Base-by-base conservation (phyloP, 1,140 invertebrate species). In the Dermatophagoides farinae region DNA sequence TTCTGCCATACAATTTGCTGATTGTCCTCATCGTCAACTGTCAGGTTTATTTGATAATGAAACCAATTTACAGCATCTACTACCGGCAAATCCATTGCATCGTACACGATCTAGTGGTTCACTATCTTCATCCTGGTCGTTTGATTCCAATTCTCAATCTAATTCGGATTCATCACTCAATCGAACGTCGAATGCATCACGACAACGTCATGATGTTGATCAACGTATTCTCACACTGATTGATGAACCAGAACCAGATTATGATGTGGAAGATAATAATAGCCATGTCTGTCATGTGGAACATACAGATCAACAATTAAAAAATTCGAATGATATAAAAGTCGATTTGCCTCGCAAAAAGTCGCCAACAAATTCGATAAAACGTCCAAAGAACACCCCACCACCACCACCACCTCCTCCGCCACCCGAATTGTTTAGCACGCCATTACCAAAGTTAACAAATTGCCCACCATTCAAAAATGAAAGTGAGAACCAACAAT, bases 351-450 rank as follows among this genome's bases (percentile, higher is more conserved):
- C 2, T 4, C 31, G 31, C 8, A 31, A 31, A 31, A 12, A 50
- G 12, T 50, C 47, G n/a, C 11, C 20, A 1, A 46, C 53, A 31
- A 51, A 16, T 16, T 61, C 61, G 23, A 39, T 59, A 11, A 14
- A 16, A 20, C 39, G 22, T 40, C 44, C 41, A 16, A 49, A 64
- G 9, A n/a, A 20, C 6, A 47, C 50, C 14, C 22, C 43, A 20
- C 51, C 58, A 46, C 18, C 49, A 12, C n/a, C 25, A 8, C 12
- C 43, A 16, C n/a, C 54, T 1, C 43, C 60, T 6, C 59, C 64
- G 9, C 54, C 59, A 1, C 46, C 63, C 43, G 50, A 60, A 16
- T 62, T 62, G n/a, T 0, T 60, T 61, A 1, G 53, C 61, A 14
- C 14, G 6, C 9, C 11, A 20, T 12, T 50, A 14, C 6, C 44